Percentiles rank a stretch among this genome's conserved stretches.
Evolutionary conservation across 2,113 vertebrate genomes (phyloP).

Genomic region (Ciconia stormi): DNA sequence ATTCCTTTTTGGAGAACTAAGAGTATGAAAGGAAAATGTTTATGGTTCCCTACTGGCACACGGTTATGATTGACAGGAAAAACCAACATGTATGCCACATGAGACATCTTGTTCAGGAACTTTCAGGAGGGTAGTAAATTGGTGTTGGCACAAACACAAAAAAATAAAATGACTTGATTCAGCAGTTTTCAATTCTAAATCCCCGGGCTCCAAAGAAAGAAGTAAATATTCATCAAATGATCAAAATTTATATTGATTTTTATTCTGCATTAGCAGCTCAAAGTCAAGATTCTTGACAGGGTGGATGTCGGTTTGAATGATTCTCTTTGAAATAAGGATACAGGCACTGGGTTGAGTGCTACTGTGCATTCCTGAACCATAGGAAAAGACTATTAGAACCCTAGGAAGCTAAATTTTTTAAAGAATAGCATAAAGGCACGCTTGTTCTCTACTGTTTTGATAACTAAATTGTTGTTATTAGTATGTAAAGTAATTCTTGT

Average conservation of each 20-base stretch:
- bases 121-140: conserved; percentile 87
- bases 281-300: conserved; percentile 81
- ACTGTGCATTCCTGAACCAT: conserved; percentile 72
- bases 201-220: conserved; percentile 75
- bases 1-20: conserved; percentile 72
- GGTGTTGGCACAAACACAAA: conserved; percentile 88
- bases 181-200: conserved; percentile 84
- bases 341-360: conserved; percentile 66
- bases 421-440: conserved; percentile 65
- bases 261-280: conserved; percentile 87
- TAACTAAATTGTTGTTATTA: conserved; percentile 77
- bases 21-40: conserved; percentile 79
- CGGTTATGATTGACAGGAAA: conserved; percentile 83
- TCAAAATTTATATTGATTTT: conserved; percentile 91
- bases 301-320: conserved; percentile 80
- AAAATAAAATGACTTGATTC: conserved; percentile 88
- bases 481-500: conserved; percentile 76
- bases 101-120: conserved; percentile 82
- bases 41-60: conserved; percentile 77
- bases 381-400: conserved; percentile 72
- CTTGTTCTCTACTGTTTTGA: conserved; percentile 77
- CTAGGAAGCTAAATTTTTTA: conserved; percentile 74
- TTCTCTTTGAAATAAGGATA: conserved; percentile 87
- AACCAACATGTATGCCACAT: conserved; percentile 78
- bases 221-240: conserved; percentile 92